Evolutionary conservation across 2,797 vertebrate genomes (phyloP).

Genomic region (Numenius phaeopus): DNA sequence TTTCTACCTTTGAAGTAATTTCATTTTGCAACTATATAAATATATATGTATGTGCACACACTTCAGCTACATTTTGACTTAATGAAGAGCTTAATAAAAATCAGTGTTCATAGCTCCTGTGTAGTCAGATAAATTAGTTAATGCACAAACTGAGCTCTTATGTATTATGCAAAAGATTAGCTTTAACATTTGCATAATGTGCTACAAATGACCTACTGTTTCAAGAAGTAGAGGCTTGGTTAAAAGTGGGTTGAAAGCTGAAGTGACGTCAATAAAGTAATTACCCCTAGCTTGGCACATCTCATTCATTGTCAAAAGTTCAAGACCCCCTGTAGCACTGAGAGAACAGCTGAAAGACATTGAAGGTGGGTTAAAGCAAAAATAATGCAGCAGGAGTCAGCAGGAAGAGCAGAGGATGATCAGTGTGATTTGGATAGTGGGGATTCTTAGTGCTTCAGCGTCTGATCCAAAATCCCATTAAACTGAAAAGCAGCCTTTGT

Average conservation of each 20-base stretch:
- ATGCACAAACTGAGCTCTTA: slow-evolving; percentile 79
- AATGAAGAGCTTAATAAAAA: slow-evolving; percentile 83
- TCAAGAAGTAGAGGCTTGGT: slow-evolving; percentile 61
- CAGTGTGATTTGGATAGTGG: background rate
- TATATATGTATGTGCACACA: slow-evolving; percentile 51
- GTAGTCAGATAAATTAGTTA: slow-evolving; percentile 81
- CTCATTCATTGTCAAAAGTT: slow-evolving; percentile 71
- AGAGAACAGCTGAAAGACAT: slow-evolving; percentile 57
- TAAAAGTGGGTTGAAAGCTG: slow-evolving; percentile 74
- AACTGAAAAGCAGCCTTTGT: background rate
- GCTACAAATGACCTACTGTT: slow-evolving; percentile 79
- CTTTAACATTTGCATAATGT: slow-evolving; percentile 82
- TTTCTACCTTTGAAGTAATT: slow-evolving; percentile 54
- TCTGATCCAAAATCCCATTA: background rate
- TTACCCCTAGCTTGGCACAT: slow-evolving; percentile 68
- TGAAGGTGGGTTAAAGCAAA: slow-evolving; percentile 50
- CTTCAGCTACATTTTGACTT: slow-evolving; percentile 73
- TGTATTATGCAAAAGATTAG: slow-evolving; percentile 84
- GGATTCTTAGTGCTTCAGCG: background rate
- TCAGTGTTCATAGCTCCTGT: slow-evolving; percentile 76
- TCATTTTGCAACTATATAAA: slow-evolving; percentile 41
- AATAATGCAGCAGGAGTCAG: background rate
- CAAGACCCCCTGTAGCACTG: slow-evolving; percentile 31
- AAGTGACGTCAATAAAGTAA: slow-evolving; percentile 77
- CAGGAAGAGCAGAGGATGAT: background rate